These are phyloP conservation scores for Gymnocephalus cernua DNA, from an alignment of 2,113 vertebrate genomes.

Conservation along the genomic window DNA sequence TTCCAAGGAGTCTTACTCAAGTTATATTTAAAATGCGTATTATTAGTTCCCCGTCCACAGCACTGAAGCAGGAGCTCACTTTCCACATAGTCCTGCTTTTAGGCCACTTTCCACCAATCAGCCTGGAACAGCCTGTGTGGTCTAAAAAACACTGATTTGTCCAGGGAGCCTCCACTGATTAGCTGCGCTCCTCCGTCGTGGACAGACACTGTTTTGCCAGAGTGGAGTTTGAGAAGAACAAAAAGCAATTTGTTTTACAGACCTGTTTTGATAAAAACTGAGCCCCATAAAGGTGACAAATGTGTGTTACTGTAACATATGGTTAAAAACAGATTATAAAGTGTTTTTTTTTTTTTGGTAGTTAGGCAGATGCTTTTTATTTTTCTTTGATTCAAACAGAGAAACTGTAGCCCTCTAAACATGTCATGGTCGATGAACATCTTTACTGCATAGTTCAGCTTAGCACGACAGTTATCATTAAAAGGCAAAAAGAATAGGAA, in stretches of 20 bases:
- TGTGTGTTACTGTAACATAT: not conserved
- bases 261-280: not conserved
- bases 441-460: slow-evolving; percentile 34
- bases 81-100: not conserved
- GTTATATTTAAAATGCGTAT: slow-evolving; percentile 7
- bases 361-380: not conserved
- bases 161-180: slow-evolving; percentile 8
- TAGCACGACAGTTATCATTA: not conserved
- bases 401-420: not conserved
- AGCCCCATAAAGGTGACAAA: not conserved
- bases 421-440: not conserved
- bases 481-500: not conserved
- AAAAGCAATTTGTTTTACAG: not conserved
- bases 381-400: slow-evolving; percentile 52
- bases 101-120: not conserved
- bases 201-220: not conserved
- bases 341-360: not conserved
- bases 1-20: slow-evolving; percentile 20
- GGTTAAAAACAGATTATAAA: not conserved
- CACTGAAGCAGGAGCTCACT: slow-evolving; percentile 1
- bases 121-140: not conserved
- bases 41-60: not conserved
- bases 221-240: not conserved
- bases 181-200: not conserved
- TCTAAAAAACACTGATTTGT: slow-evolving; percentile 31